These are phyloP conservation scores for Thelaira solivaga DNA, from an alignment of 2,888 invertebrate genomes.

Conservation along the genomic window DNA sequence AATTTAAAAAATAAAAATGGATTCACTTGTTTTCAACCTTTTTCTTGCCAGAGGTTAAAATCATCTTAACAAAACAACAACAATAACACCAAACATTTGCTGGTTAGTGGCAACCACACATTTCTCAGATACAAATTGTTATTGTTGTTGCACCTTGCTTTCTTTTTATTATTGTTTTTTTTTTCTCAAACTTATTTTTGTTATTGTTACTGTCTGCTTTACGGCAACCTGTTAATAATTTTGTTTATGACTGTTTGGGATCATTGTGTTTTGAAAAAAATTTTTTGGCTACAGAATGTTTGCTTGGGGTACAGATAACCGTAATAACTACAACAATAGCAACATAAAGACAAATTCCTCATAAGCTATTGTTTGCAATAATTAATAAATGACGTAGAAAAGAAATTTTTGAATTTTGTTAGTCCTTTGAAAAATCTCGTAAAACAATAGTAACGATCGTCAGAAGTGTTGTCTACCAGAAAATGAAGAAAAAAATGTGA, in stretches of 20 bases:
- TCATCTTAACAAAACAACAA: slow-evolving; percentile 8
- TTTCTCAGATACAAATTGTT: neutral
- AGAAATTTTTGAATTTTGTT: too few relatives aligned
- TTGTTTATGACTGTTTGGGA: slow-evolving; percentile 35
- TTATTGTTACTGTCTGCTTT: neutral
- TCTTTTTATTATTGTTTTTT: neutral
- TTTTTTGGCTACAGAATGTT: too few relatives aligned
- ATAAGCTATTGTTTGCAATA: too few relatives aligned
- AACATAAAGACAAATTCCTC: too few relatives aligned
- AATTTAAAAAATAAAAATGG: too few relatives aligned
- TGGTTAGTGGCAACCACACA: neutral
- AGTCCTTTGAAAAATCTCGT: too few relatives aligned
- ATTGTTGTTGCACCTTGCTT: slow-evolving; percentile 17
- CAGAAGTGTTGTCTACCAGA: too few relatives aligned
- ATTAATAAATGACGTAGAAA: too few relatives aligned
- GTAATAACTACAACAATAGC: neutral
- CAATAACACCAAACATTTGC: neutral
- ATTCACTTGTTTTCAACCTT: too few relatives aligned
- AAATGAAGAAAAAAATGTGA: too few relatives aligned
- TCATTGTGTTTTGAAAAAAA: slow-evolving; percentile 18
- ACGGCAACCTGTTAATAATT: slow-evolving; percentile 38
- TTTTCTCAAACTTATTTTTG: neutral
- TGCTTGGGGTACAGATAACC: neutral
- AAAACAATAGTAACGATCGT: too few relatives aligned
- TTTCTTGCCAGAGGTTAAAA: too few relatives aligned